These are phyloP conservation scores for Tipula vernalis DNA, from an alignment of 2,888 invertebrate genomes.

Conservation along the genomic window DNA sequence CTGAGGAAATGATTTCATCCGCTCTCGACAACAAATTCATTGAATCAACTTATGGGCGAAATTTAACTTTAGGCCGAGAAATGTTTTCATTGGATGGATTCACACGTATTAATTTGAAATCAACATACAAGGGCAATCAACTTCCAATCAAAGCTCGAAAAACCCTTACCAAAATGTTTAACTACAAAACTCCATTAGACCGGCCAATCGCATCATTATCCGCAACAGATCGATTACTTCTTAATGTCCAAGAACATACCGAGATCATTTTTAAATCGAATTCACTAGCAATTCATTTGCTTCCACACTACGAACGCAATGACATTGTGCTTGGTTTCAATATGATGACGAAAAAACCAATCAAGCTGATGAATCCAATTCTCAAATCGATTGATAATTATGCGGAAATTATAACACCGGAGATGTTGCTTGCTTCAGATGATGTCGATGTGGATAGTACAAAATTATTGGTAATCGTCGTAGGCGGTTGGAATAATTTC, in stretches of 20 bases:
- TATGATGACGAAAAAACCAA: slow-evolving; percentile 35
- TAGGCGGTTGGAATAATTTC: slow-evolving; percentile 48
- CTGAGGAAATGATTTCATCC: slow-evolving; percentile 44
- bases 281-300: slow-evolving; percentile 41
- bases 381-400: slow-evolving; percentile 36
- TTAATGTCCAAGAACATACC: slow-evolving; percentile 43
- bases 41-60: slow-evolving; percentile 40
- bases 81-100: slow-evolving; percentile 48
- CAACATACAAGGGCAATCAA: slow-evolving; percentile 39
- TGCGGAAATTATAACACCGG: slow-evolving; percentile 28
- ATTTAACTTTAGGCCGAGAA: slow-evolving; percentile 40
- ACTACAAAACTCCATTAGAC: slow-evolving; percentile 44
- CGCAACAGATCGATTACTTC: slow-evolving; percentile 42
- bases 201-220: slow-evolving; percentile 40
- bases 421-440: slow-evolving; percentile 22
- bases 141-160: slow-evolving; percentile 38
- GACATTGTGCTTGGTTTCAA: slow-evolving; percentile 51
- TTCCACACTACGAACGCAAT: slow-evolving; percentile 55
- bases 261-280: slow-evolving; percentile 39
- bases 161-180: slow-evolving; percentile 44
- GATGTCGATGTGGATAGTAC: slow-evolving; percentile 19
- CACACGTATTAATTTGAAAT: slow-evolving; percentile 30
- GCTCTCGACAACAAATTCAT: slow-evolving; percentile 47
- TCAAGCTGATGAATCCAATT: slow-evolving; percentile 33
- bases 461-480: slow-evolving; percentile 41